Base-by-base conservation (phyloP, 2,797 vertebrate genomes). In the Silurus aristotelis region DNA sequence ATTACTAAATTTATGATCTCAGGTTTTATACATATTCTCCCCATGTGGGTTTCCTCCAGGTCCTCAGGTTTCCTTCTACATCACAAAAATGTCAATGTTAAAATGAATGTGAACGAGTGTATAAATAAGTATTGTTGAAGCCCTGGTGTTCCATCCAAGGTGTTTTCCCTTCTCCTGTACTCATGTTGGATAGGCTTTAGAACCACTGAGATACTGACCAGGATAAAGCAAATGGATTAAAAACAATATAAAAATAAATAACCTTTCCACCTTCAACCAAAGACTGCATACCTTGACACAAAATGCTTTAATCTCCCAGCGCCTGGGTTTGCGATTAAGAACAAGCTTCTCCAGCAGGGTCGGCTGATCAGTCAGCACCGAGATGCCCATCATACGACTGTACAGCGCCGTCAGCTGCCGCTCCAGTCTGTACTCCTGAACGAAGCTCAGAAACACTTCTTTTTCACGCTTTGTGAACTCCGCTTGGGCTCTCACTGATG, bases 261-360 rank as follows among this genome's bases (percentile, higher is more conserved):
- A 52, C 25, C 31, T 75, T 77, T 27, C 38, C 5, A 61, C 15
- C 6, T 19, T 31, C 9, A 63, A 66, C 27, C 19, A 77, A 27
- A 68, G 1, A 76, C 72, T 22, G 14, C 22, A 85, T 15, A 67
- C 94, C 93, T 94, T 94, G 84, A 95, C 91, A 13, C 92, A 94
- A 90, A 93, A 94, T 87, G 93, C 92, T 38, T 91, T 92, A 88
- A 94, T 90, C 89, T 94, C 90, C 89, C 93, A 93, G 83, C 93
- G 93, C 70, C 93, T 93, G 63, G 95, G 94, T 71, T 90, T 93
- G 80, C 90, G 89, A 64, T 75, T 91, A 86, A 88, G 89, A 7
- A 94, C 92, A 27, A 94, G 89, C 87, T 92, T 90, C 70, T 93
- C 93, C 88, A 95, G 88, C 84, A 95, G 89, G 0, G 93, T 93